phyloP scores from a whole-genome alignment of 2,797 vertebrate species.

The Sylvia borin region DNA sequence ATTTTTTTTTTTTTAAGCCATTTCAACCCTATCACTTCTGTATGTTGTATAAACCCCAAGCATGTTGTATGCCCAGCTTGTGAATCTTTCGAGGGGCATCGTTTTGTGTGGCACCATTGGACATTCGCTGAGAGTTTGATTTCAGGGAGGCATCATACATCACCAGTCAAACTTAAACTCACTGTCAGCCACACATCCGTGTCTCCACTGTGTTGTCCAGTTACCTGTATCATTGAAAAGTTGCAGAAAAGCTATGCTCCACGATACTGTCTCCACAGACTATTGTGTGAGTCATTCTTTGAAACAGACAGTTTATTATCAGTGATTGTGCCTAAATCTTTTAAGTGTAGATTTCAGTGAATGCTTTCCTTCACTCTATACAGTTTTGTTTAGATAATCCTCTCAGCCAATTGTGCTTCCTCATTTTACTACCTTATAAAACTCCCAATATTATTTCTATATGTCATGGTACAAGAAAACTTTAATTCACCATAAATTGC shows the following conservation, averaged over 20 bases:
- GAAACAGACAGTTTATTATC: background rate
- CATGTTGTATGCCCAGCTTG: fast-evolving
- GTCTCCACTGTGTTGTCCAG: background rate
- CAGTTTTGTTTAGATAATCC: background rate
- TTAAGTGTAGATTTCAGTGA: background rate
- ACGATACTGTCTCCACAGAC: background rate
- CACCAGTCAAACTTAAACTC: background rate
- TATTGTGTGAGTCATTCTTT: background rate
- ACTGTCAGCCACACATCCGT: background rate
- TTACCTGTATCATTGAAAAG: background rate
- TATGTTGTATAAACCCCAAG: background rate
- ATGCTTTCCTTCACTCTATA: background rate
- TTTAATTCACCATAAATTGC: background rate
- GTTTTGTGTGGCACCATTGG: background rate
- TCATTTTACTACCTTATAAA: background rate
- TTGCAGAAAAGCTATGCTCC: fast-evolving
- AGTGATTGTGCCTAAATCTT: background rate
- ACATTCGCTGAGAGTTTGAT: background rate
- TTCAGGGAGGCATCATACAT: background rate
- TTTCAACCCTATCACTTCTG: background rate
- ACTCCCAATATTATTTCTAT: background rate
- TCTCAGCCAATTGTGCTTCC: background rate
- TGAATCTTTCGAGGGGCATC: fast-evolving
- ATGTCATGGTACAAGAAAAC: background rate
- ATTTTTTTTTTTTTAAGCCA: background rate